Evolutionary conservation across 2,888 invertebrate species (phyloP), one percentile per base, ranked within the genome.

Genomic region (Ceramica pisi): DNA sequence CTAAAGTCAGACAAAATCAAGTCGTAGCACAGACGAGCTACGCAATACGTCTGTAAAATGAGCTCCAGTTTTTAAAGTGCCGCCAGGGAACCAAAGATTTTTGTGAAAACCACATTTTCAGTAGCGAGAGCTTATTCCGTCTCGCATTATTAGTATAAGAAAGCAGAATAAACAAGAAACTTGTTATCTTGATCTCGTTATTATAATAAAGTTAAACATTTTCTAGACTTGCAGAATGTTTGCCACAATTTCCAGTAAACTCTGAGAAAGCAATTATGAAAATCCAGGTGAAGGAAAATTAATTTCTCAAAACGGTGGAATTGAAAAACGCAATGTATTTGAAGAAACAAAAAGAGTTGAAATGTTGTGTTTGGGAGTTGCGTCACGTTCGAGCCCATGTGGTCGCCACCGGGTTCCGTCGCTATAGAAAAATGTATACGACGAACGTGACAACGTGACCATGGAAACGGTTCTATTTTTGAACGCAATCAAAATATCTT

Each of bases 351-450:
- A 72, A 78, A 70, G 73, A 55, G 16, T n/a, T 16, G 21, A 75
- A 85, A 83, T 78, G 76, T 75, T 63, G 62, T 26, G 57, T 72
- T 88, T 82, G 48, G 57, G 7, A 86, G 65, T 81, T 82, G 38
- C 7, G 67, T 85, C 89, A 88, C 90, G 89, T 88, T 10, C 78
- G 59, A 66, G 65, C 74, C 83, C 87, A 85, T 84, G 82, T 85
- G 90, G 86, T 76, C 75, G 69, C 38, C 78, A 78, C 53, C 71
- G 65, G 83, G 86, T 77, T 81, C 75, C 78, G 83, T 73, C 76
- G 81, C 79, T 84, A 88, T 84, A 84, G 84, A 88, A 86, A 89
- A 89, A 90, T 86, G 84, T 83, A 88, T 84, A 87, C 73, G 74
- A 44, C 48, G 75, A 63, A 78, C 88, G 90, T 88, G 89, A 85